Percentiles rank a stretch among this genome's conserved stretches.
Evolutionary conservation across 1,140 invertebrate genomes (phyloP).

Genomic region (Brachionus koreanus): DNA sequence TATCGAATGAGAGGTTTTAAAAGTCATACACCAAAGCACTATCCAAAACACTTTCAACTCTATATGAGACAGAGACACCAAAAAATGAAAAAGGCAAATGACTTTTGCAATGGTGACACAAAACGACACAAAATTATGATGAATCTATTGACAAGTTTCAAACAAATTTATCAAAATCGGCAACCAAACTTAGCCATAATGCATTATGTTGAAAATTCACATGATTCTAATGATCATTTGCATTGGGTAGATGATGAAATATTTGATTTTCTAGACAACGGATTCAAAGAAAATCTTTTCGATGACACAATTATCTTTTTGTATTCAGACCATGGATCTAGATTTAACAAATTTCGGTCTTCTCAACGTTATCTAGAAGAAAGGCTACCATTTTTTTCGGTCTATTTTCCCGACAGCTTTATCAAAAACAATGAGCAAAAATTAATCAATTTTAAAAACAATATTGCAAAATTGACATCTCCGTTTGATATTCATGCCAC

Average conservation of each 20-base stretch:
- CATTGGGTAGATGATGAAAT: background rate
- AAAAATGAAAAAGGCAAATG: background rate
- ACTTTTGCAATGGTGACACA: background rate
- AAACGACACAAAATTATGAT: background rate
- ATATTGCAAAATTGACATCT: slow-evolving; percentile 65
- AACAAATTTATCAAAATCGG: background rate
- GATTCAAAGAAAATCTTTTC: slow-evolving; percentile 40
- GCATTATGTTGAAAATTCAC: background rate
- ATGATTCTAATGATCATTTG: background rate
- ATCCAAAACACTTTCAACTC: slow-evolving; percentile 75
- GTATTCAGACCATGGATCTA: slow-evolving; percentile 51
- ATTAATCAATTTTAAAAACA: background rate
- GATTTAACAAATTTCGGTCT: slow-evolving; percentile 46
- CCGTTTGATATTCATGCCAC: slow-evolving; percentile 77
- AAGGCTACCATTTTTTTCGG: slow-evolving; percentile 27
- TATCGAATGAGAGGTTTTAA: slow-evolving; percentile 83
- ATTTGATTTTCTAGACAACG: background rate
- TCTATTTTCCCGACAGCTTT: slow-evolving; percentile 21
- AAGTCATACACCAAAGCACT: slow-evolving; percentile 79
- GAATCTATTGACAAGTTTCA: background rate
- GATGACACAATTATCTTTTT: slow-evolving; percentile 50
- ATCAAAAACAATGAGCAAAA: background rate
- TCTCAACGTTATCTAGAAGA: slow-evolving; percentile 18
- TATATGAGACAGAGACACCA: background rate
- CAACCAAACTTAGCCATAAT: background rate